These are phyloP conservation scores for Ophion obscuratus DNA, from an alignment of 2,888 invertebrate genomes.

Conservation along the genomic window DNA sequence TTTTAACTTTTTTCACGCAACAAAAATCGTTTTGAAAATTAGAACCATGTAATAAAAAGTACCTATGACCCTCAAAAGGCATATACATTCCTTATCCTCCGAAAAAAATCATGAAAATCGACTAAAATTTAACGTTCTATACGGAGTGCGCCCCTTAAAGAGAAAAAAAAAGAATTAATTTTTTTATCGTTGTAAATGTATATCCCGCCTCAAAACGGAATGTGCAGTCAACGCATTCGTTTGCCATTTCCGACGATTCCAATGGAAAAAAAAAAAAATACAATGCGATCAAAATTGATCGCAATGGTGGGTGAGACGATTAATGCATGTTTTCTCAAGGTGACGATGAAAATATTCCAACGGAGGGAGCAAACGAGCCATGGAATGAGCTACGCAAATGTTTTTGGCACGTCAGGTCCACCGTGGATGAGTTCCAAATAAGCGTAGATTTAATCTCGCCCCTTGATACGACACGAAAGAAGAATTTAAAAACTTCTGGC, in stretches of 20 bases:
- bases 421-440: slow-evolving; percentile 47
- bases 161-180: too few relatives aligned
- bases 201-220: too few relatives aligned
- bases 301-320: background rate
- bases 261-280: background rate
- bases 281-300: background rate
- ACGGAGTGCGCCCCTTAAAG: too few relatives aligned
- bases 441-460: slow-evolving; percentile 33
- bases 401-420: slow-evolving; percentile 49
- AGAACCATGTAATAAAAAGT: too few relatives aligned
- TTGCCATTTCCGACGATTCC: background rate
- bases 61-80: too few relatives aligned
- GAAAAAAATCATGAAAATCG: too few relatives aligned
- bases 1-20: too few relatives aligned
- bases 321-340: background rate
- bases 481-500: background rate
- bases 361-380: background rate
- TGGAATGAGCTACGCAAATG: background rate
- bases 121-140: too few relatives aligned
- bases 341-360: background rate
- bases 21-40: too few relatives aligned
- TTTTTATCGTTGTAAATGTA: too few relatives aligned
- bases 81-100: too few relatives aligned
- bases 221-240: background rate
- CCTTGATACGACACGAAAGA: background rate